Base-by-base conservation (phyloP, 2,113 vertebrate species). In the Merops nubicus region DNA sequence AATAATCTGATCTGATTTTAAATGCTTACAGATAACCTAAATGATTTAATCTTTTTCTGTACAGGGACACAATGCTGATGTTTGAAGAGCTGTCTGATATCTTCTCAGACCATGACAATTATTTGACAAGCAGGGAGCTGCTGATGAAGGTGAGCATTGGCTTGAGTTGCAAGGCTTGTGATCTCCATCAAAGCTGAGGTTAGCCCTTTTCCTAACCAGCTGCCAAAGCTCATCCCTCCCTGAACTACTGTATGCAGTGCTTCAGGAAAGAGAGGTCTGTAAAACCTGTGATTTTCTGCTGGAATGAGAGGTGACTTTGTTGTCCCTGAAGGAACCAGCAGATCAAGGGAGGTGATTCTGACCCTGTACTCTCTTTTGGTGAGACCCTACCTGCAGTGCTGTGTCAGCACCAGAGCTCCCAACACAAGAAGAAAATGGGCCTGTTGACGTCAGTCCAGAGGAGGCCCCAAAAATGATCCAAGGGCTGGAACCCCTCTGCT, bases 41-140 rank as follows among this genome's bases (percentile, higher is more conserved):
- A 68, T 53, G 12, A 84, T 47, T 81, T 72, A 7, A 54, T 56
- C 60, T 64, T 94, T 29, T 88, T 56, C 74, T 38, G 17, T 36
- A 22, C 92, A 99, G 99, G 97, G 99, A 99, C 89, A 98, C 97
- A 77, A 98, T 99, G 98, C 97, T 99, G 97, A 98, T 98, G 65
- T 99, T 99, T 14, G 99, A 99, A 97, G 99, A 99, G 77, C 98
- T 99, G 78, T 99, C 99, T 1, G 99, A 98, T 89, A 99, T 99
- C 95, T 99, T 99, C 98, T 99, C 99, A 1, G 99, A 99, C 85
- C 98, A 99, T 31, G 99, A 99, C 97, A 99, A 99, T 97, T 99
- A 99, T 60, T 90, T 99, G 98, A 99, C 99, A 83, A 99, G 98
- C 73, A 98, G 99, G 85, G 99, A 99, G 96, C 98, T 99, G 14